Conservation (phyloP, 2,797 vertebrate genomes). For the Potorous gilbertii region DNA sequence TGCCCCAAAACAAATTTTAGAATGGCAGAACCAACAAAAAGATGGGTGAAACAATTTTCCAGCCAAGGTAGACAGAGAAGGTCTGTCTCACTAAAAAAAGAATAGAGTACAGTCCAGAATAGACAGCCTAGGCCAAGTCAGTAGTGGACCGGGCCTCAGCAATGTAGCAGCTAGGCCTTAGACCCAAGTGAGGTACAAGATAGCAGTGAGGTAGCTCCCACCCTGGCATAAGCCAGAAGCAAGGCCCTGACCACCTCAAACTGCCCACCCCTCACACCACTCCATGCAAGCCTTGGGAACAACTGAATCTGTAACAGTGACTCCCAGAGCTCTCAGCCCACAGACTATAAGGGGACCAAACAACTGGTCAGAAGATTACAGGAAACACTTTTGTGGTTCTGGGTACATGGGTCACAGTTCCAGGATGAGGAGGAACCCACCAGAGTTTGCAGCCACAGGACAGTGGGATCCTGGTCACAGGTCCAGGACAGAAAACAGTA, state of each 20-base stretch:
- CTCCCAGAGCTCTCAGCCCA: neutral
- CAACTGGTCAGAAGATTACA: neutral
- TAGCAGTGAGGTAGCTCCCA: too few species aligned
- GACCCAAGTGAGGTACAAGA: neutral
- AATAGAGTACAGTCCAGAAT: neutral
- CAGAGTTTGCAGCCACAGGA: neutral
- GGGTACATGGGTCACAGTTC: neutral
- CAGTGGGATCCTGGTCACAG: neutral
- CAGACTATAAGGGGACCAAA: neutral
- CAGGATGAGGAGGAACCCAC: neutral
- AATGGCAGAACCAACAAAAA: too few species aligned
- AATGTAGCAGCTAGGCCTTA: neutral
- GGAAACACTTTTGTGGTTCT: neutral
- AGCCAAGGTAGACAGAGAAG: neutral
- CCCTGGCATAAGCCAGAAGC: neutral
- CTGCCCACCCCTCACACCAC: too few species aligned
- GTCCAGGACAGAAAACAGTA: neutral
- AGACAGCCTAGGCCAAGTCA: neutral
- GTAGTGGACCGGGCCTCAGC: neutral
- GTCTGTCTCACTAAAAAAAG: neutral
- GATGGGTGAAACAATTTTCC: too few species aligned
- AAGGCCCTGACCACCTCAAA: neutral
- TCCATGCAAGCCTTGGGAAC: neutral
- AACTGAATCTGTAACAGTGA: neutral
- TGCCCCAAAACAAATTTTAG: neutral